Evolutionary conservation across 1,140 invertebrate species (phyloP).

Genomic region (Drosophila santomea): DNA sequence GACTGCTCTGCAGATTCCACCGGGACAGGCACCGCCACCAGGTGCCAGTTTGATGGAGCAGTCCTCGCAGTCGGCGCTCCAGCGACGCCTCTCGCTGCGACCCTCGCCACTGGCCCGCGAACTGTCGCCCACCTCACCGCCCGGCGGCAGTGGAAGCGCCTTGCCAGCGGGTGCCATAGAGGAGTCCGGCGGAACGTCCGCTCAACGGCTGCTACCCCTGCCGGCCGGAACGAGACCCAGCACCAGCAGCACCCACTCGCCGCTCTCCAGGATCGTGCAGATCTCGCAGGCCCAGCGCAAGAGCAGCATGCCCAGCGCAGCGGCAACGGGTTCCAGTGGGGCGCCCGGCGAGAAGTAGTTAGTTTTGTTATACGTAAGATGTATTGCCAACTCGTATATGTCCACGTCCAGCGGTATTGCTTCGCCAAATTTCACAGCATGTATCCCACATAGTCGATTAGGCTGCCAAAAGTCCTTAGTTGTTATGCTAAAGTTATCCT

Average conservation of each 20-base stretch:
- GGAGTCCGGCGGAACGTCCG: slow-evolving; percentile 35
- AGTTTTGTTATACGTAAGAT: slow-evolving; percentile 10
- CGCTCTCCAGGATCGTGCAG: slow-evolving; percentile 80
- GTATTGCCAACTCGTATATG: slow-evolving; percentile 32
- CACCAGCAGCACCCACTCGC: slow-evolving; percentile 82
- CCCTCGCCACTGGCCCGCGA: slow-evolving; percentile 80
- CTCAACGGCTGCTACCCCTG: slow-evolving; percentile 60
- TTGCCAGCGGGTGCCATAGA: slow-evolving; percentile 9
- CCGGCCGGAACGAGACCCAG: slow-evolving; percentile 51
- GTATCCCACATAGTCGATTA: slow-evolving; percentile 19
- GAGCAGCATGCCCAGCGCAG: slow-evolving; percentile 71
- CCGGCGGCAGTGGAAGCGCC: slow-evolving; percentile 12
- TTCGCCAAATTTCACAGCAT: slow-evolving; percentile 1
- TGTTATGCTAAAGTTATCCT: slow-evolving; percentile 25
- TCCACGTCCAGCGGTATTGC: slow-evolving; percentile 10
- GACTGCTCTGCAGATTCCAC: slow-evolving; percentile 79
- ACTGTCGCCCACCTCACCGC: slow-evolving; percentile 48
- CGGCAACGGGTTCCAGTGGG: neutral
- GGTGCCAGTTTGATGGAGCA: slow-evolving; percentile 54
- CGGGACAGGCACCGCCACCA: slow-evolving; percentile 76
- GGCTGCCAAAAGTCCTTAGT: slow-evolving; percentile 44
- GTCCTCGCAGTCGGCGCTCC: slow-evolving; percentile 68
- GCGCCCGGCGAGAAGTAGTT: slow-evolving; percentile 10
- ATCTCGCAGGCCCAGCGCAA: slow-evolving; percentile 82
- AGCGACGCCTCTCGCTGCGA: slow-evolving; percentile 76